Evolutionary conservation across 2,888 invertebrate species (phyloP).

Genomic region (Amphipyra berbera): DNA sequence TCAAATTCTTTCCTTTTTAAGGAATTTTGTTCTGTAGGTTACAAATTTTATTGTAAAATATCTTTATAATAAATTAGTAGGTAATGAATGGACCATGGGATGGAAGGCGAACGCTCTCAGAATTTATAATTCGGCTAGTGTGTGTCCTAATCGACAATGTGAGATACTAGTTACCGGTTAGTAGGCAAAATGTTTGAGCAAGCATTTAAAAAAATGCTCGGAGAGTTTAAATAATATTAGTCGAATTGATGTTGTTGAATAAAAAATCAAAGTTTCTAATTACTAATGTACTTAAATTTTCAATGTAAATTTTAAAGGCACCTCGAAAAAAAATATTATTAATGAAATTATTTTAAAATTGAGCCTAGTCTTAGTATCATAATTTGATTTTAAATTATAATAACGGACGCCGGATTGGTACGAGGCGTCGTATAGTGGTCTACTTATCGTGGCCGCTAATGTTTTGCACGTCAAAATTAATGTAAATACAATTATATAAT

Average conservation of each 20-base stretch:
- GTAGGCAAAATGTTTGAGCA: constrained; percentile 87
- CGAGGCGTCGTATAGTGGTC: constrained; percentile 41
- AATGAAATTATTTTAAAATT: constrained; percentile 82
- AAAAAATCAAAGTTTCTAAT: constrained; percentile 88
- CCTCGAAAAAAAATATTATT: constrained; percentile 81
- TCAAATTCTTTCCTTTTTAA: constrained; percentile 79
- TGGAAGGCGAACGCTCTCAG: constrained; percentile 85
- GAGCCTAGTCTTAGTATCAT: constrained; percentile 88
- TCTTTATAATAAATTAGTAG: constrained; percentile 80
- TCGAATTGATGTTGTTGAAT: constrained; percentile 89
- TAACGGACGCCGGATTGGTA: constrained; percentile 71
- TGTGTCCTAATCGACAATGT: constrained; percentile 74
- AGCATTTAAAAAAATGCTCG: constrained; percentile 88
- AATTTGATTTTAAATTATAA: constrained; percentile 79
- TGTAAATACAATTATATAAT: constrained; percentile 70
- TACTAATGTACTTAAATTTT: constrained; percentile 88
- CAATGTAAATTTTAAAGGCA: constrained; percentile 88
- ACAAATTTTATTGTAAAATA: constrained; percentile 89
- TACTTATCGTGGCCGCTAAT: constrained; percentile 33
- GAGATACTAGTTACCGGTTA: constrained; percentile 84
- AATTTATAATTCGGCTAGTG: constrained; percentile 85
- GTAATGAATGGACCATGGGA: constrained; percentile 87
- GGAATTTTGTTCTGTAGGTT: constrained; percentile 88
- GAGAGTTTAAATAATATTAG: constrained; percentile 83
- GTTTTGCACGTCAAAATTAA: constrained; percentile 46